phyloP scores from a whole-genome alignment of 2,888 invertebrate species.

The Pyrocoelia pectoralis region DNA sequence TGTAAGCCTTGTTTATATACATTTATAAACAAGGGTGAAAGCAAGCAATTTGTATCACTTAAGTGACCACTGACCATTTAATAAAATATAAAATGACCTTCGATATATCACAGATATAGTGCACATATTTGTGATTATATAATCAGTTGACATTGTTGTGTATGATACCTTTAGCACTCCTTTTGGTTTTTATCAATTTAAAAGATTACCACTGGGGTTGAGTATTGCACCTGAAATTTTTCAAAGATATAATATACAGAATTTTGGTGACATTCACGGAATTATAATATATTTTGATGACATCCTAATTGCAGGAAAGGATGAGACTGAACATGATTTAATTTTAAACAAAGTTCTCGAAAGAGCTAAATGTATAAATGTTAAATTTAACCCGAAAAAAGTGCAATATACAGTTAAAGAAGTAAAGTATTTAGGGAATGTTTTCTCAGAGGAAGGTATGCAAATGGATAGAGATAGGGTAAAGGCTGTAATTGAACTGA shows the following conservation, averaged over 20 bases:
- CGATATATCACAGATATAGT: too few species aligned
- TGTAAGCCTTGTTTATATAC: too few species aligned
- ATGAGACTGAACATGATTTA: constrained; percentile 35
- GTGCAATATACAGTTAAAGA: constrained; percentile 2
- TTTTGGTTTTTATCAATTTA: constrained; percentile 41
- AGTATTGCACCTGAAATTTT: constrained; percentile 45
- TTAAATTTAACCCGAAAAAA: constrained; percentile 33
- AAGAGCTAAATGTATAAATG: constrained; percentile 38
- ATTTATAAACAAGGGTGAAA: too few species aligned
- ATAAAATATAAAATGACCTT: too few species aligned
- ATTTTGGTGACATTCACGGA: constrained; percentile 49
- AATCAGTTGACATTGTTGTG: too few species aligned
- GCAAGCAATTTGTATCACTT: too few species aligned
- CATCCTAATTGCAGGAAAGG: constrained; percentile 37
- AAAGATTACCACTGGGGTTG: constrained; percentile 35
- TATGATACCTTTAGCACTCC: too few species aligned
- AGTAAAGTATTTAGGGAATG: constrained; percentile 3
- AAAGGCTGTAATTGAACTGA: not conserved
- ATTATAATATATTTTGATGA: constrained; percentile 39
- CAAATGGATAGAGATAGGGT: not conserved
- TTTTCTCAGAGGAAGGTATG: not conserved
- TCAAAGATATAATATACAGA: constrained; percentile 47
- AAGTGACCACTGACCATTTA: too few species aligned
- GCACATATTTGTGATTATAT: too few species aligned
- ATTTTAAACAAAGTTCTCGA: constrained; percentile 40